Percentiles rank a stretch among this genome's conserved stretches.
Evolutionary conservation across 1,140 invertebrate genomes (phyloP).

Genomic region (Hetaerina americana): DNA sequence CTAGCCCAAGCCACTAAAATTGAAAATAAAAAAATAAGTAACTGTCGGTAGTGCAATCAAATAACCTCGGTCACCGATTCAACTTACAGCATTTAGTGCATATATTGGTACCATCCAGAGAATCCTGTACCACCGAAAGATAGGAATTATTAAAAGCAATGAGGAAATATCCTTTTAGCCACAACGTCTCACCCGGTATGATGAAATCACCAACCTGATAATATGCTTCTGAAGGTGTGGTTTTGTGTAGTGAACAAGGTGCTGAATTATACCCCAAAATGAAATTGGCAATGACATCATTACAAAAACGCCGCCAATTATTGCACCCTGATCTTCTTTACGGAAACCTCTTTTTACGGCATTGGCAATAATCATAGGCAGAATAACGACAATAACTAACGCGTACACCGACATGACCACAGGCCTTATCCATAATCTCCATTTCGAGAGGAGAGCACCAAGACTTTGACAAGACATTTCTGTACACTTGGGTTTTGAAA

Average conservation of each 20-base stretch:
- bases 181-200: too few relatives aligned
- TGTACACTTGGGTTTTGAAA: too few relatives aligned
- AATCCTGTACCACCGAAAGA: too few relatives aligned
- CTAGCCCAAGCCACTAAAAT: conserved; percentile 66
- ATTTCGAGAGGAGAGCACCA: conserved; percentile 27
- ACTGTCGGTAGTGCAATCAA: background rate
- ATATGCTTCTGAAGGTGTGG: conserved; percentile 89
- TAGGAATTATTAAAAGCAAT: too few relatives aligned
- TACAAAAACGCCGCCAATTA: conserved; percentile 83
- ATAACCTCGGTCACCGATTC: too few relatives aligned
- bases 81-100: conserved; percentile 80
- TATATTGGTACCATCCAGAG: conserved; percentile 98
- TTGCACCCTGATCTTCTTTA: conserved; percentile 49
- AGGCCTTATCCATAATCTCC: conserved; percentile 81
- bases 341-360: conserved; percentile 51
- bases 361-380: conserved; percentile 67
- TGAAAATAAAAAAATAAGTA: conserved; percentile 15
- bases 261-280: conserved; percentile 87
- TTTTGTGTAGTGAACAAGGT: conserved; percentile 86
- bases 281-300: conserved; percentile 81
- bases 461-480: background rate
- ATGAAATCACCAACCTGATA: too few relatives aligned
- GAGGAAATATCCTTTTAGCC: too few relatives aligned
- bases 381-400: conserved; percentile 63
- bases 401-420: conserved; percentile 66